phyloP scores from a whole-genome alignment of 2,113 vertebrate genomes.

The Prochilodus magdalenae region DNA sequence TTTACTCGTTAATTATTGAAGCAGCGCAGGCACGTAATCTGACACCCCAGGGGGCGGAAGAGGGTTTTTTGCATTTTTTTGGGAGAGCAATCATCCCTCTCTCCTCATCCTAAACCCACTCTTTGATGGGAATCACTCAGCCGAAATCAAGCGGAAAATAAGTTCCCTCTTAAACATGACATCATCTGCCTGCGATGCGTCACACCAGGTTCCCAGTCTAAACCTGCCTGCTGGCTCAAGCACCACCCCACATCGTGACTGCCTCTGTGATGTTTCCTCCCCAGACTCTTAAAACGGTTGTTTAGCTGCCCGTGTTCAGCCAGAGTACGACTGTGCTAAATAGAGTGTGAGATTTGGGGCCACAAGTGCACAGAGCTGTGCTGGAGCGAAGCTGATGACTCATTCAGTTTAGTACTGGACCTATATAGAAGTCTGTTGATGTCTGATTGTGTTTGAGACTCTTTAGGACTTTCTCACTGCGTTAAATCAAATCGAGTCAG shows the following conservation, averaged over 20 bases:
- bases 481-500: too few species aligned
- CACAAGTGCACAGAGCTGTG: background rate
- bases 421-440: background rate
- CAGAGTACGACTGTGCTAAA: background rate
- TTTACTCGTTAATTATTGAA: conserved; percentile 28
- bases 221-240: background rate
- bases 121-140: conserved; percentile 10
- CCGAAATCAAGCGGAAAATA: conserved; percentile 14
- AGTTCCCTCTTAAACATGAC: background rate
- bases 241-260: background rate
- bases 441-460: background rate
- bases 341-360: background rate
- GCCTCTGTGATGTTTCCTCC: background rate
- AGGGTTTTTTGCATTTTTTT: conserved; percentile 1
- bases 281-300: background rate
- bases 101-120: background rate
- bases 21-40: background rate
- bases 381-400: background rate
- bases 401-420: background rate
- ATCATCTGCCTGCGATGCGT: background rate
- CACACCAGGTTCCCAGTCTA: background rate
- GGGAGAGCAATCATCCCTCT: conserved; percentile 5
- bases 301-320: background rate
- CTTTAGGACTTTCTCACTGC: too few species aligned
- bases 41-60: conserved; percentile 7